Conservation (phyloP, 2,888 invertebrate genomes). For the Chaitophorus viminalis region DNA sequence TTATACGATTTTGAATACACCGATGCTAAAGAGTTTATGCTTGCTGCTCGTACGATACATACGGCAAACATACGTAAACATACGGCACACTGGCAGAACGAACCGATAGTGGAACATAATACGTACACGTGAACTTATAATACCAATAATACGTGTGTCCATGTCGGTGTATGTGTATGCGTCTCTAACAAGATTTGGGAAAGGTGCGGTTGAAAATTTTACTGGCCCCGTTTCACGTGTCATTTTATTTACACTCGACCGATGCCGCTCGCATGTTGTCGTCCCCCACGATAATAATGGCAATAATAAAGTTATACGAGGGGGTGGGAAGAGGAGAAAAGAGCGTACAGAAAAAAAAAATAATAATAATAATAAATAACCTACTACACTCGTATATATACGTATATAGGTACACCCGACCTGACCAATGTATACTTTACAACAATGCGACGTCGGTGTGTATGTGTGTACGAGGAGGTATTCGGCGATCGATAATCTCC, state of each 20-base stretch:
- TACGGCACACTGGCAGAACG: slow-evolving; percentile 3
- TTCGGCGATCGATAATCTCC: slow-evolving; percentile 58
- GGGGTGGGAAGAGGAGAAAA: neutral
- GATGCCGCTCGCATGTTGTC: slow-evolving; percentile 53
- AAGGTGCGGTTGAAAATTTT: slow-evolving; percentile 45
- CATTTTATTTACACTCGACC: slow-evolving; percentile 62
- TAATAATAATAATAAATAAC: neutral
- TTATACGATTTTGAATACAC: neutral
- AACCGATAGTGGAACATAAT: neutral
- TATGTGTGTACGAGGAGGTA: neutral
- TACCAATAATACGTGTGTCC: neutral
- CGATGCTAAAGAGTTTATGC: slow-evolving; percentile 36
- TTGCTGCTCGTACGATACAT: neutral
- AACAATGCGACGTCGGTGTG: slow-evolving; percentile 40
- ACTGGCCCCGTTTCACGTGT: slow-evolving; percentile 55
- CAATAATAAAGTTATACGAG: slow-evolving; percentile 3
- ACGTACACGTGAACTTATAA: neutral
- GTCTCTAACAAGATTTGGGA: slow-evolving; percentile 49
- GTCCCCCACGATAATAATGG: slow-evolving; percentile 31
- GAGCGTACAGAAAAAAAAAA: neutral
- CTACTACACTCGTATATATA: neutral
- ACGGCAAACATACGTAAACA: neutral
- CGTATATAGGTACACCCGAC: neutral
- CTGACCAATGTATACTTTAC: neutral
- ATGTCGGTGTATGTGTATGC: neutral